These are phyloP conservation scores for Candoia aspera DNA, from an alignment of 2,113 vertebrate species.

Conservation along the genomic window DNA sequence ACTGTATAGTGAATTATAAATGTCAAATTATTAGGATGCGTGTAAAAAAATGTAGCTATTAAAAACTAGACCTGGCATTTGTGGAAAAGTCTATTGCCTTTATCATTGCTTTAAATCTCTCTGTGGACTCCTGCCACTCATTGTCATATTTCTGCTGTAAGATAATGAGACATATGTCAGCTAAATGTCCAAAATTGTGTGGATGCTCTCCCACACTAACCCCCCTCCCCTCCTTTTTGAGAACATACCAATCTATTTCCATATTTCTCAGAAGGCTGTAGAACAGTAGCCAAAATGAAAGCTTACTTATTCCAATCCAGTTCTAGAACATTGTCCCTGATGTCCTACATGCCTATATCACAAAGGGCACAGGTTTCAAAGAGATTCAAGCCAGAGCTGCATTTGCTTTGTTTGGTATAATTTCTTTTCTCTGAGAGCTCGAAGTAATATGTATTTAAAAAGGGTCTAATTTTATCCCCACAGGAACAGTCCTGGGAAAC, in stretches of 20 bases:
- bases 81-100: constrained; percentile 62
- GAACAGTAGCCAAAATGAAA: constrained; percentile 52
- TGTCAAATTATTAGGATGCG: constrained; percentile 76
- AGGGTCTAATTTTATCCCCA: no score
- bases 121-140: constrained; percentile 78
- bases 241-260: constrained; percentile 55
- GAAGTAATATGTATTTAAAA: no score
- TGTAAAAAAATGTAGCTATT: constrained; percentile 74
- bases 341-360: constrained; percentile 44
- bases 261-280: constrained; percentile 51
- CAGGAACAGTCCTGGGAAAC: no score
- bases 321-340: constrained; percentile 33
- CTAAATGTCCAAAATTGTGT: constrained; percentile 70
- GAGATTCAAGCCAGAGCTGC: not conserved
- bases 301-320: constrained; percentile 57
- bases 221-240: constrained; percentile 40
- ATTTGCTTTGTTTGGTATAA: no score
- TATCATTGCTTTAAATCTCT: constrained; percentile 70
- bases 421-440: no score
- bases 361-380: constrained; percentile 33
- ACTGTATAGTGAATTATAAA: constrained; percentile 75
- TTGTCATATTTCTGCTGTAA: constrained; percentile 72
- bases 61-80: constrained; percentile 66
- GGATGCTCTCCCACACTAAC: not conserved
- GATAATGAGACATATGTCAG: constrained; percentile 72